A percentile compares a stretch with the other conserved stretches of the same genome.
Conservation (phyloP, 2,113 vertebrate species). For the Asarcornis scutulata region DNA sequence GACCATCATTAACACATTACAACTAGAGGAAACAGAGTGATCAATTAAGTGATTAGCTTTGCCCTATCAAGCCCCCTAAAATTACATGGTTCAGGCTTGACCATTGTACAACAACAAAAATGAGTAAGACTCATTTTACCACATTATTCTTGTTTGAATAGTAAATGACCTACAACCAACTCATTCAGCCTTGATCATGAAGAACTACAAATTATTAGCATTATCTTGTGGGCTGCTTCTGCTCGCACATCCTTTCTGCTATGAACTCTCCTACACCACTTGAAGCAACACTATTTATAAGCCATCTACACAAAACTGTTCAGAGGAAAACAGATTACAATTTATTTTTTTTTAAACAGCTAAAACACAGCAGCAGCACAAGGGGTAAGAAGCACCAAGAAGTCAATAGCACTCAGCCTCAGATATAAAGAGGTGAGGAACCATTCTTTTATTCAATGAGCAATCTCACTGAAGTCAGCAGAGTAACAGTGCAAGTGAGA, state of each 20-base stretch:
- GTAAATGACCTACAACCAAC: conserved; percentile 7
- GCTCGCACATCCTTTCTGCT: neutral
- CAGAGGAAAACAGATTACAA: neutral
- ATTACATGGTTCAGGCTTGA: neutral
- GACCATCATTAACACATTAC: neutral
- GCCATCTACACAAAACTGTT: neutral
- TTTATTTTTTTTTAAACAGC: neutral
- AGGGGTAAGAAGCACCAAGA: neutral
- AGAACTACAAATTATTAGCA: neutral
- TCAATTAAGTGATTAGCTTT: neutral
- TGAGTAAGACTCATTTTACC: neutral
- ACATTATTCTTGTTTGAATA: conserved; percentile 8
- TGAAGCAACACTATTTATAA: neutral
- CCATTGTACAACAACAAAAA: neutral
- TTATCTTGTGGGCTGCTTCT: neutral
- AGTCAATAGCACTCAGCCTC: neutral
- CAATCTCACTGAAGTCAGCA: neutral
- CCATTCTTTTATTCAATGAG: neutral
- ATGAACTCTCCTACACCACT: neutral
- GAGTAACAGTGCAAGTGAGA: neutral
- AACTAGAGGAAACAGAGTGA: neutral
- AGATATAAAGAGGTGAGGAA: neutral
- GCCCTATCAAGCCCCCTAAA: neutral
- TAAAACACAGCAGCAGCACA: neutral
- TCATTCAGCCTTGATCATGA: neutral